A percentile compares a stretch with the other conserved stretches of the same genome.
Conservation (phyloP, 2,888 invertebrate species). For the Brenthis ino region DNA sequence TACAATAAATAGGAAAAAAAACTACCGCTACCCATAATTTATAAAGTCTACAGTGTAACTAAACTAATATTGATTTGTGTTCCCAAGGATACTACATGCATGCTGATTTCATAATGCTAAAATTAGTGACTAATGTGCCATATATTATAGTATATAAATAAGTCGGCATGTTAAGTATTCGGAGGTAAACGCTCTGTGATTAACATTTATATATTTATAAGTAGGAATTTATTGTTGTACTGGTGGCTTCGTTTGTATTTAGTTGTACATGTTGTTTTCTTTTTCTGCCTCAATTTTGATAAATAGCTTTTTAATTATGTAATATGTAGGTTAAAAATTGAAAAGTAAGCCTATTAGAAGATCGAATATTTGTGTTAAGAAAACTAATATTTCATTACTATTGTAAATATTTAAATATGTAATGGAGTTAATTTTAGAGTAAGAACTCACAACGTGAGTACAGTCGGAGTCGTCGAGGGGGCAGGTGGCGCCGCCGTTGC, state of each 20-base stretch:
- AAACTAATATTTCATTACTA: background rate
- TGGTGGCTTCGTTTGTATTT: constrained; percentile 17
- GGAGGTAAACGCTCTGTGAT: constrained; percentile 57
- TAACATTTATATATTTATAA: constrained; percentile 16
- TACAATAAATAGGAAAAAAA: constrained; percentile 35
- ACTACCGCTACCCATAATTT: constrained; percentile 49
- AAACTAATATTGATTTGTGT: constrained; percentile 62
- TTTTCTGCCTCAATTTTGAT: no score
- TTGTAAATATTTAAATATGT: background rate
- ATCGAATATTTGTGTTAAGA: background rate
- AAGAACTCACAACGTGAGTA: constrained; percentile 93
- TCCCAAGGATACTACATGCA: constrained; percentile 67
- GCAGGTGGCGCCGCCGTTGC: constrained; percentile 92
- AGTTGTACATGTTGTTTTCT: background rate
- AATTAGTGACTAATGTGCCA: constrained; percentile 65
- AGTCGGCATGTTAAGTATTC: constrained; percentile 56
- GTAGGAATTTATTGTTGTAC: constrained; percentile 26
- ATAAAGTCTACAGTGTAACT: constrained; percentile 59
- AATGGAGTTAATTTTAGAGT: background rate
- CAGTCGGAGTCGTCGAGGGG: constrained; percentile 91
- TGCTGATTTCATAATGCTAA: constrained; percentile 70
- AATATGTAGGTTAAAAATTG: no score
- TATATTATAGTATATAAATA: constrained; percentile 62
- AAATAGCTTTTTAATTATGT: no score
- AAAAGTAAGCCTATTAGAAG: no score